Evolutionary conservation across 1,140 invertebrate genomes (phyloP), one percentile per base, ranked within the genome.

Genomic region (Mycetomoellerius zeteki): DNA sequence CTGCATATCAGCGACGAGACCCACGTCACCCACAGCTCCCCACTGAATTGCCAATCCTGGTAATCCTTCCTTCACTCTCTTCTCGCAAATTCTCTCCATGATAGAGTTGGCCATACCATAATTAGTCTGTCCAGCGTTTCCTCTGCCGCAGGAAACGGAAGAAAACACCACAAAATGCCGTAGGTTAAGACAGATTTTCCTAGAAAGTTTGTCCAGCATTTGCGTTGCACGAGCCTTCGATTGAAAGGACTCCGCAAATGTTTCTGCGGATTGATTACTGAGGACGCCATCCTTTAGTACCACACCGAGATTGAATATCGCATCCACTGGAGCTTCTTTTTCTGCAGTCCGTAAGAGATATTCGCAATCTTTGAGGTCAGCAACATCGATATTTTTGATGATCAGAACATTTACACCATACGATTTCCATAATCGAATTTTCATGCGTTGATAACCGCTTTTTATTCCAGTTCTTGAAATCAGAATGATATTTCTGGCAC

Each of bases 81-180:
- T 89, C 81, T 97, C 96, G 78, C 96, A 96, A 6, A 97, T 95
- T 69, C 96, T 94, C 89, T 97, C 96, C 96, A 96, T 96, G 0
- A 96, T 93, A 0, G 96, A 96, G 85, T 97, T 97, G 0, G 96
- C 71, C 71, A 73, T 73, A 8, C 71, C 95, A 21, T 98, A 98
- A 93, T 98, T 98, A 0, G 96, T 96, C 98, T 98, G 98, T 7
- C 97, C 98, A 71, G 96, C 96, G 93, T 98, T 98, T 69, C 98
- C 98, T 84, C 97, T 95, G 7, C 97, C 97, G 94, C 97, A 97
- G 65, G 96, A 96, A 5, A 98, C 96, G 19, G 54, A 56, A 56
- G 54, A 56, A 19, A 56, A 56, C 0, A 56, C 54, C n/a, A 56
- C 54, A n/a, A 56, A 56, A 8, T 56, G 54, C n/a, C 54, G 19